Percentiles rank a stretch among this genome's conserved stretches.
Conservation (phyloP, 2,888 invertebrate species). For the Trichacis sp. region DNA sequence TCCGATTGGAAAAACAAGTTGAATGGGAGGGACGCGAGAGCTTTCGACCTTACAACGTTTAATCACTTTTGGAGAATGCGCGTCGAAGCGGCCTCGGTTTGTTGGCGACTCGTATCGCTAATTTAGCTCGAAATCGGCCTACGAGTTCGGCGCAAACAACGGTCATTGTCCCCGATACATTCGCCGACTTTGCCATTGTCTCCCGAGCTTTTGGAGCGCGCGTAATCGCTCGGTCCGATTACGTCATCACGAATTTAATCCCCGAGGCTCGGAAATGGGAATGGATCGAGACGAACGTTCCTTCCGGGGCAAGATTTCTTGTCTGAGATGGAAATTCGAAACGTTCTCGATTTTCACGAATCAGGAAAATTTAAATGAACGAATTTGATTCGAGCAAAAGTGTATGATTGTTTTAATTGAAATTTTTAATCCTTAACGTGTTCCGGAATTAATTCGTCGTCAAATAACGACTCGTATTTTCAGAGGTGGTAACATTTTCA, state of each 20-base stretch:
- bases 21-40: background rate
- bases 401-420: too few relatives aligned
- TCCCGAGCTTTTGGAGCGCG: conserved; percentile 6
- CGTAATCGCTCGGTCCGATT: conserved; percentile 1
- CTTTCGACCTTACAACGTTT: background rate
- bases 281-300: conserved; percentile 2
- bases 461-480: too few relatives aligned
- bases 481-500: too few relatives aligned
- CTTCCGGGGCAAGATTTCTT: too few relatives aligned
- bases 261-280: conserved; percentile 4
- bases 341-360: too few relatives aligned
- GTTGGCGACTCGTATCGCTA: conserved; percentile 40
- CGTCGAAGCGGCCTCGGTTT: conserved; percentile 6
- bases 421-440: too few relatives aligned
- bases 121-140: conserved; percentile 40
- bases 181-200: conserved; percentile 11
- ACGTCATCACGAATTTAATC: conserved; percentile 12
- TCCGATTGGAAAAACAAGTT: background rate
- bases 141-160: conserved; percentile 5
- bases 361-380: too few relatives aligned
- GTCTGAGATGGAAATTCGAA: too few relatives aligned
- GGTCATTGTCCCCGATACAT: conserved; percentile 12
- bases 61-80: conserved; percentile 8
- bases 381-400: too few relatives aligned
- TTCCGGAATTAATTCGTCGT: too few relatives aligned